These are phyloP conservation scores for Avahi laniger DNA, from an alignment of 2,797 vertebrate genomes.

Conservation along the genomic window DNA sequence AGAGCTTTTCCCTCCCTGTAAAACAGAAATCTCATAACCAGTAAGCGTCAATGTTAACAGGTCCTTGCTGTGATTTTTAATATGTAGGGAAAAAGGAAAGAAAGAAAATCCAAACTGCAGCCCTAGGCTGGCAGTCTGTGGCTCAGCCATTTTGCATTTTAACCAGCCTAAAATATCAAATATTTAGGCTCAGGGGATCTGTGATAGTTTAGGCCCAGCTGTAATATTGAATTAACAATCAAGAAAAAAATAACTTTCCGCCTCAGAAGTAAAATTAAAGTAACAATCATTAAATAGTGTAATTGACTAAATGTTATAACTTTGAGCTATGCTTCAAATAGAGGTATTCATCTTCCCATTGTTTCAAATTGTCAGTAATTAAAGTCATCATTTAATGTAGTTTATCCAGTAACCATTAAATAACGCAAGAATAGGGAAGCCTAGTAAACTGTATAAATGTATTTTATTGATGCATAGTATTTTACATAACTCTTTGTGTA, in stretches of 20 bases:
- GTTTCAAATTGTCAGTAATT: conserved; percentile 32
- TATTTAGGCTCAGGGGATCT: not conserved
- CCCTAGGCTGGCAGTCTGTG: not conserved
- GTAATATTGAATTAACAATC: conserved; percentile 49
- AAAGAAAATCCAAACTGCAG: not conserved
- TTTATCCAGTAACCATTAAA: conserved; percentile 31
- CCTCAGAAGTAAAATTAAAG: conserved; percentile 31
- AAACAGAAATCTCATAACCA: not conserved
- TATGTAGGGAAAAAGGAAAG: not conserved
- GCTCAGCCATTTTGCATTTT: not conserved
- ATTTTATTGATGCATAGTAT: not conserved
- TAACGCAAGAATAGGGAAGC: not conserved
- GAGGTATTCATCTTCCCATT: conserved; percentile 36
- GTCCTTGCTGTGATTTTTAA: not conserved
- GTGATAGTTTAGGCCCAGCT: conserved; percentile 16
- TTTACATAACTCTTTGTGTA: not conserved
- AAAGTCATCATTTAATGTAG: conserved; percentile 4
- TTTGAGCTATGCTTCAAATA: not conserved
- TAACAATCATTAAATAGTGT: conserved; percentile 37
- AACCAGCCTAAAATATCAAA: conserved; percentile 49
- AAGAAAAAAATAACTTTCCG: conserved; percentile 36
- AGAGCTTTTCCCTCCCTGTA: not conserved
- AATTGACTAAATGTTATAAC: not conserved
- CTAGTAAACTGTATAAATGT: not conserved
- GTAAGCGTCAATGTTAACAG: not conserved